Conservation (phyloP, 2,888 invertebrate genomes). For the Drosophila gaucha region DNA sequence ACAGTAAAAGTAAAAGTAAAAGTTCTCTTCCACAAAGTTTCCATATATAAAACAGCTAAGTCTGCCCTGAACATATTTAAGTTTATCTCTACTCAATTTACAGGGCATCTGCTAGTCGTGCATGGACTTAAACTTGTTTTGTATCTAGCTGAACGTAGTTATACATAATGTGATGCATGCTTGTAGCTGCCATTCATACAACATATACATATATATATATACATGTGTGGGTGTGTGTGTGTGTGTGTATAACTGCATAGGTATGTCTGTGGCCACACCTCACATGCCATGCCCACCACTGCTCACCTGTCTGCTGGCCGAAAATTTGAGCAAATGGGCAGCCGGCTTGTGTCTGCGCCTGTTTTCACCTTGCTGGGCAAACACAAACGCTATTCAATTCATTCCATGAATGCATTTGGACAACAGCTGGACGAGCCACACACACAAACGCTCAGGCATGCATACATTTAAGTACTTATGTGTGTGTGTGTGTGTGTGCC, state of each 20-base stretch:
- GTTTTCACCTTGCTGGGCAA: slow-evolving; percentile 75
- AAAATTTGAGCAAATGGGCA: slow-evolving; percentile 25
- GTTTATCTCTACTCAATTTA: background rate
- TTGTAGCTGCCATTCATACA: slow-evolving; percentile 17
- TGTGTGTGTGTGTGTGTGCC: slow-evolving; percentile 6
- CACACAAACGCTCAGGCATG: slow-evolving; percentile 5
- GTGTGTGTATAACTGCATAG: background rate
- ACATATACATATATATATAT: slow-evolving; percentile 1
- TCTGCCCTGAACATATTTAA: background rate
- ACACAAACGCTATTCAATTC: slow-evolving; percentile 74
- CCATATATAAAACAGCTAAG: no score
- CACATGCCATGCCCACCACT: background rate
- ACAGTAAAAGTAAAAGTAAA: no score
- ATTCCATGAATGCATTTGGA: slow-evolving; percentile 71
- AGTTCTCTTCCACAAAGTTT: no score
- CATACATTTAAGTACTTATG: slow-evolving; percentile 17
- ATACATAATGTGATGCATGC: slow-evolving; percentile 44
- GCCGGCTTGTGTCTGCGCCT: slow-evolving; percentile 41
- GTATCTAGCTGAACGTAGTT: slow-evolving; percentile 5
- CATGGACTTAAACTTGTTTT: background rate
- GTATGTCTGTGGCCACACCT: slow-evolving; percentile 5
- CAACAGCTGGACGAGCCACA: slow-evolving; percentile 42
- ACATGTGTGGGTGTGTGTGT: no score
- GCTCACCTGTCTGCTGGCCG: slow-evolving; percentile 37
- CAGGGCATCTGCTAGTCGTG: slow-evolving; percentile 18